Evolutionary conservation across 2,888 invertebrate species (phyloP), one percentile per base, ranked within the genome.

Genomic region (Epinotia brunnichana): DNA sequence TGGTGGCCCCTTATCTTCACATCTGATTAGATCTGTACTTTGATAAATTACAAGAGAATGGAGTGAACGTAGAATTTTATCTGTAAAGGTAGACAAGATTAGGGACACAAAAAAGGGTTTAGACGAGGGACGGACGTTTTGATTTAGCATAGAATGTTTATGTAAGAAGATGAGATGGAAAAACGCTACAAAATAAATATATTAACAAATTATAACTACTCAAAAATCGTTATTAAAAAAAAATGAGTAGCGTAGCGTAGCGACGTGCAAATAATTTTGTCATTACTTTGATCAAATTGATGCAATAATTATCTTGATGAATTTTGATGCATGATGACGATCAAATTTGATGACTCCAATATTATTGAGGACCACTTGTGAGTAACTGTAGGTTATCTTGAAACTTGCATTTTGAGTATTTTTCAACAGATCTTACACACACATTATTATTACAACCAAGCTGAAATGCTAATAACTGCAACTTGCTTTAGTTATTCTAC

Each of bases 41-140:
- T 86, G 86, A 89, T 88, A 89, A 89, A 90, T 89, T 87, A 88
- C 85, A 78, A 76, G 78, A 78, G 81, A 81, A 83, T 80, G 81
- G 85, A 87, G 86, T 85, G 82, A 77, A 82, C 77, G 81, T 82
- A 81, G 83, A 63, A 68, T 64, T 69, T 75, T 74, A 72, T 73
- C 73, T 73, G 63, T 69, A 56, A 15, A 56, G 24, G 24, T 66
- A 59, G 19, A 82, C 76, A 73, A 80, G 84, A 85, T 85, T 81
- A 79, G 78, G 75, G 73, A 77, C 81, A 81, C 77, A 82, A 79
- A 79, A 80, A 80, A 77, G 69, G 70, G 74, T 69, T 76, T 60
- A 74, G 79, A 79, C 78, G 76, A 77, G 77, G 76, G 74, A 74
- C 57, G 53, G 56, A 72, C 62, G n/a, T 62, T 61, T 62, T 53